These are phyloP conservation scores for Achroia grisella DNA, from an alignment of 1,140 invertebrate genomes.

Conservation along the genomic window DNA sequence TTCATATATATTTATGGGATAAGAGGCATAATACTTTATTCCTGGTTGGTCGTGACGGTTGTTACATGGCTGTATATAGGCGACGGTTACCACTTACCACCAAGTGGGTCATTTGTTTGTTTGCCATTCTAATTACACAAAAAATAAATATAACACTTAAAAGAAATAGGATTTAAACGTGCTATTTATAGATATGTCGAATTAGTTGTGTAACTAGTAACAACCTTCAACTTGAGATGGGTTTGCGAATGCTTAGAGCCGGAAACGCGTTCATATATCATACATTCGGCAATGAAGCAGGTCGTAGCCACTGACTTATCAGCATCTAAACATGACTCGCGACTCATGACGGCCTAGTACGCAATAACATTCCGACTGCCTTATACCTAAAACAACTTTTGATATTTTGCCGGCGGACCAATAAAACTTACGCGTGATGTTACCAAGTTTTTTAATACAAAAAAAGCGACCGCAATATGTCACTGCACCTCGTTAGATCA, in stretches of 20 bases:
- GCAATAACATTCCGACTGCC: slow-evolving; percentile 1
- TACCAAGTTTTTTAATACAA: neutral
- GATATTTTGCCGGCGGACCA: slow-evolving; percentile 41
- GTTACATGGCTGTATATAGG: too few relatives aligned
- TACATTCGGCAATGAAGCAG: slow-evolving; percentile 46
- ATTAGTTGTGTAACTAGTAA: too few relatives aligned
- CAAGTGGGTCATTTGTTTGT: too few relatives aligned
- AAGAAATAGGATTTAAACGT: too few relatives aligned
- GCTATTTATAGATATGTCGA: too few relatives aligned
- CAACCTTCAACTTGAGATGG: too few relatives aligned
- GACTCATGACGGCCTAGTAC: slow-evolving; percentile 43
- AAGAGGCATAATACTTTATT: too few relatives aligned
- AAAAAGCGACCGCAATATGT: slow-evolving; percentile 23
- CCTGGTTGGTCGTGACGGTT: too few relatives aligned
- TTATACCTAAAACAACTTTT: slow-evolving; percentile 36
- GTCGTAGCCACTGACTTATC: slow-evolving; percentile 39
- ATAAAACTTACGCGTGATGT: slow-evolving; percentile 21
- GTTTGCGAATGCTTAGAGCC: slow-evolving; percentile 12
- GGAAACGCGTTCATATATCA: slow-evolving; percentile 27
- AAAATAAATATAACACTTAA: too few relatives aligned
- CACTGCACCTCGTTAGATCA: slow-evolving; percentile 20
- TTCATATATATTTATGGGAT: too few relatives aligned
- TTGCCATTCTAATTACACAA: too few relatives aligned
- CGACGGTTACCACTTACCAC: too few relatives aligned
- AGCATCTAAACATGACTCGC: slow-evolving; percentile 32